phyloP scores from a whole-genome alignment of 30 jellyfish, hydroid and myxozoan genomes.

The Pelagia noctiluca region DNA sequence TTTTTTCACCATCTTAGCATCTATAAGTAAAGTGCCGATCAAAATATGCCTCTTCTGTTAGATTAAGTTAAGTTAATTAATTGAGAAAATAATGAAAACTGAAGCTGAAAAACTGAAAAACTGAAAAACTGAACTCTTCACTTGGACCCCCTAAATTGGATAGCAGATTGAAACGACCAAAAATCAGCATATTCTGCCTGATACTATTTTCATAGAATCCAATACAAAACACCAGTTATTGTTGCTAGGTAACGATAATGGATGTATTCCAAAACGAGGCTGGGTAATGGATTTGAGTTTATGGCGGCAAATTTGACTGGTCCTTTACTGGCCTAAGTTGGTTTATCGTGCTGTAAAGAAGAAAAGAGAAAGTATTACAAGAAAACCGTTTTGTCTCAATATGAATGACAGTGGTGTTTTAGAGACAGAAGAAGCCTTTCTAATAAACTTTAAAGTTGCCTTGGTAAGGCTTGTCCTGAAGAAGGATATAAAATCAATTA shows the following conservation, averaged over 20 bases:
- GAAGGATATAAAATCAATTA: background rate
- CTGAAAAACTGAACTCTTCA: too few relatives aligned
- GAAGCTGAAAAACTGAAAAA: too few relatives aligned
- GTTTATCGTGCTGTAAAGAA: too few relatives aligned
- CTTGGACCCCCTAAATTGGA: too few relatives aligned
- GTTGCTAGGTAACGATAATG: background rate
- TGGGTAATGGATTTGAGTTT: background rate
- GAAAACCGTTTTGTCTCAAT: background rate
- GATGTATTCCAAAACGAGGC: background rate
- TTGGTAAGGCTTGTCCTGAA: background rate
- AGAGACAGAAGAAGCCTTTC: conserved; percentile 18
- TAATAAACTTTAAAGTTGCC: conserved; percentile 12
- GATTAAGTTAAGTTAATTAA: too few relatives aligned
- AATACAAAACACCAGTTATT: background rate
- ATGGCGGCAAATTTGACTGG: background rate
- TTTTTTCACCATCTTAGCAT: too few relatives aligned
- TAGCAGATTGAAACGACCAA: too few relatives aligned
- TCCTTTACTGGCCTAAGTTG: background rate
- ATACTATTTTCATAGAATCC: too few relatives aligned
- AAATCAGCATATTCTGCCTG: too few relatives aligned
- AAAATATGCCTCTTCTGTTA: too few relatives aligned
- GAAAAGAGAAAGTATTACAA: background rate
- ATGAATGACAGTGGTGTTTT: background rate
- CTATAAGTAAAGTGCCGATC: too few relatives aligned
- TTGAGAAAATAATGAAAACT: too few relatives aligned